Base-by-base conservation (phyloP, 2,113 vertebrate species). In the Oreotragus oreotragus region DNA sequence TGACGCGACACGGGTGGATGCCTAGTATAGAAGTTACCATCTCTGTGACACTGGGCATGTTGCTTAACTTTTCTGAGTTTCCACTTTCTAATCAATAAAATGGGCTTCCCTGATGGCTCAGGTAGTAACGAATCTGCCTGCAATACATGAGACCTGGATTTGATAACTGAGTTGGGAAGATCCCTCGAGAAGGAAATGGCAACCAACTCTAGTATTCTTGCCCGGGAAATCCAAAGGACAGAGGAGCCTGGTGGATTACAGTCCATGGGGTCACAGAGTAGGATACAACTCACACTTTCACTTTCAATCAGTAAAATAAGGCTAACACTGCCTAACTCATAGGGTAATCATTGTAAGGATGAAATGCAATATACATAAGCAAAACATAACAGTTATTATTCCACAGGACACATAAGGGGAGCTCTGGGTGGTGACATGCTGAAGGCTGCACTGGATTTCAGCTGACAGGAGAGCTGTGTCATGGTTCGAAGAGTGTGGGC, bases 381-480 rank as follows among this genome's bases (percentile, higher is more conserved):
- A 17, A 55, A 55, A 30, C 10, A 12, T 47, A 58, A 11, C 45
- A 39, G 3, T 49, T 39, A 36, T n/a, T 58, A 55, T 39, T 88
- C n/a, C 45, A 12, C 2, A 6, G 55, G 25, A 36, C 57, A 6
- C 11, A 15, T 15, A 27, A n/a, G 5, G 16, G 21, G 39, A 23
- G 9, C 45, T 90, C 5, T 77, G 28, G 27, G 28, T 33, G 30
- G 45, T 14, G n/a, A 23, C 53, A 10, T 0, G 12, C 85, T n/a
- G 2, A 51, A 45, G 30, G 6, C 3, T 28, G 4, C 9, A 5
- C 43, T 45, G 1, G 49, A 5, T n/a, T 47, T 57, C 7, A 7
- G 19, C 58, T 21, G 51, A 12, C 86, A 58, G 45, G 36, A 30
- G 76, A 12, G 60, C 33, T 14, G 30, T 51, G 60, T 8, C 5